Evolutionary conservation across 2,113 vertebrate species (phyloP).

Genomic region (Cricetomys ansorgei): DNA sequence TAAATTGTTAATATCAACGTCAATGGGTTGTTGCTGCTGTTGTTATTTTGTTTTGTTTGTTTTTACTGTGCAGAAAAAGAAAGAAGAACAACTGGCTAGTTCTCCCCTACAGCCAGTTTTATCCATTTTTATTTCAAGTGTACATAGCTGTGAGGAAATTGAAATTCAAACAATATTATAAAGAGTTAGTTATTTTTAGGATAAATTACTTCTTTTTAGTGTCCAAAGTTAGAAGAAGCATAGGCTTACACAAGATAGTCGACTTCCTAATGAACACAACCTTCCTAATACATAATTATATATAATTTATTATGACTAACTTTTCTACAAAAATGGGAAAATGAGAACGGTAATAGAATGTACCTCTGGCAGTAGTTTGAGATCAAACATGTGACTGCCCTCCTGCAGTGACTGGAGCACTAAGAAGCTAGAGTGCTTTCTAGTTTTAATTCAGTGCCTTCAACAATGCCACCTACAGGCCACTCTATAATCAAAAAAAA

Average conservation of each 20-base stretch:
- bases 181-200: conserved; percentile 28
- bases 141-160: conserved; percentile 48
- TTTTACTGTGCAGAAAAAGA: background rate
- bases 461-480: background rate
- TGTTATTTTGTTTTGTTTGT: background rate
- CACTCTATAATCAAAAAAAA: background rate
- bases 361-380: background rate
- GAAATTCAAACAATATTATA: conserved; percentile 37
- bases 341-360: background rate
- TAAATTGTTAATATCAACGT: background rate
- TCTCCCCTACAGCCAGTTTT: background rate
- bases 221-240: background rate
- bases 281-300: background rate
- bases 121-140: background rate
- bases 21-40: no score
- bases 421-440: background rate
- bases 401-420: background rate
- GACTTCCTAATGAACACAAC: background rate
- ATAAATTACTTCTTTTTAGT: background rate
- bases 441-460: background rate
- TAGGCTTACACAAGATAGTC: background rate
- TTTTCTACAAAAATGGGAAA: background rate
- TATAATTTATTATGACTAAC: background rate
- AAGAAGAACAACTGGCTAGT: background rate
- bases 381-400: background rate